Conservation (phyloP, 2,888 invertebrate genomes). For the Malthinus seriepunctatus region DNA sequence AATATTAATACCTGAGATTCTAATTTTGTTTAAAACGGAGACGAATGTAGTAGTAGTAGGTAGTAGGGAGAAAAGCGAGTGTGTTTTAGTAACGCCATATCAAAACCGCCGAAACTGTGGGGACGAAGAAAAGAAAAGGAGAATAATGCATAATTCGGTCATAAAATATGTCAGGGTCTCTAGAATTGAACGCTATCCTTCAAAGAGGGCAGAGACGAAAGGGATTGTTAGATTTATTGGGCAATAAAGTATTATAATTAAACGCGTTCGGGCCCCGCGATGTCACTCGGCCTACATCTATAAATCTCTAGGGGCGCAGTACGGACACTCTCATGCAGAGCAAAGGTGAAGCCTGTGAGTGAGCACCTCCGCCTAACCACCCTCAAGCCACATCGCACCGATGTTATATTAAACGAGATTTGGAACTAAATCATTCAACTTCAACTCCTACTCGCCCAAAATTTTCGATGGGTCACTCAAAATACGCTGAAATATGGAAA, state of each 20-base stretch:
- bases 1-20: conserved; percentile 3
- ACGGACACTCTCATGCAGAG: conserved; percentile 65
- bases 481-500: neutral
- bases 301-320: conserved; percentile 56
- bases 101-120: conserved; percentile 19
- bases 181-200: conserved; percentile 72
- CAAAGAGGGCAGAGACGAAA: conserved; percentile 57
- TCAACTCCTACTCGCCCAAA: conserved; percentile 16
- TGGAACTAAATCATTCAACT: conserved; percentile 37
- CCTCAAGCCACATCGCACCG: conserved; percentile 35
- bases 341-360: conserved; percentile 54
- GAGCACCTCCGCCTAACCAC: conserved; percentile 32
- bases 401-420: conserved; percentile 40
- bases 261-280: conserved; percentile 62
- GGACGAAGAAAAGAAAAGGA: conserved; percentile 40
- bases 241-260: conserved; percentile 82
- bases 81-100: conserved; percentile 3
- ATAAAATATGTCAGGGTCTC: conserved; percentile 68
- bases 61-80: neutral
- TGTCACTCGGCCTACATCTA: conserved; percentile 58
- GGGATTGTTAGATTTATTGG: conserved; percentile 69
- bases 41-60: too few species aligned
- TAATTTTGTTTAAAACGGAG: conserved; percentile 6
- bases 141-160: conserved; percentile 66
- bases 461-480: conserved; percentile 16